A percentile compares a stretch with the other conserved stretches of the same genome.
These are phyloP conservation scores for Xenopus petersii DNA, from an alignment of 2,797 vertebrate species.

Conservation along the genomic window DNA sequence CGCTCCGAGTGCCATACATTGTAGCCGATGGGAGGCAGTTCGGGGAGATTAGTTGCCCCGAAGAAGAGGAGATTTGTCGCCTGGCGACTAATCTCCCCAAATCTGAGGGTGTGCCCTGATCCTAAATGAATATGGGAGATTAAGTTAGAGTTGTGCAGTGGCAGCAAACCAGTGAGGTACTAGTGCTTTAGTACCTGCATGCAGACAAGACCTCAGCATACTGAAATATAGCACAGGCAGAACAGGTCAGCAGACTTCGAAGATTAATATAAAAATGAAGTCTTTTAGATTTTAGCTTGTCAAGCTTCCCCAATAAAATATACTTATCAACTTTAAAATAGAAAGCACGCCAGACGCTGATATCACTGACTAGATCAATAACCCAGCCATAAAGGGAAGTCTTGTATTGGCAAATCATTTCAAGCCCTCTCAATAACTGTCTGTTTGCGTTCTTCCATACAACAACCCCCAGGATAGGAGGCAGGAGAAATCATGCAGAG, in stretches of 20 bases:
- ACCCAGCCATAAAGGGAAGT: slow-evolving; percentile 42
- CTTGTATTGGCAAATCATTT: slow-evolving; percentile 70
- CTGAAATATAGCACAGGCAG: neutral
- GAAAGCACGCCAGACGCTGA: slow-evolving; percentile 22
- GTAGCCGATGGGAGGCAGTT: too few relatives aligned
- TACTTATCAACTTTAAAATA: slow-evolving; percentile 39
- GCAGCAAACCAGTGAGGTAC: too few relatives aligned
- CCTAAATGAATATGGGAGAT: too few relatives aligned
- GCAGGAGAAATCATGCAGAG: slow-evolving; percentile 64
- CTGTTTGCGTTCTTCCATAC: slow-evolving; percentile 68
- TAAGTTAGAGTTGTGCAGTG: too few relatives aligned
- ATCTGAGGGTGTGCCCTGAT: too few relatives aligned
- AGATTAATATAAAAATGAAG: slow-evolving; percentile 30
- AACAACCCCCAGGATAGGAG: slow-evolving; percentile 67
- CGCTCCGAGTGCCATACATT: too few relatives aligned
- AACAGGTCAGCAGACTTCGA: slow-evolving; percentile 9
- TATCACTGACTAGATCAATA: slow-evolving; percentile 35
- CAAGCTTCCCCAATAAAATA: slow-evolving; percentile 24
- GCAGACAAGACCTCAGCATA: neutral
- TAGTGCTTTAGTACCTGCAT: neutral
- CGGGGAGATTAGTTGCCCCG: too few relatives aligned
- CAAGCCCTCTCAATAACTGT: slow-evolving; percentile 68
- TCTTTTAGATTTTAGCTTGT: neutral
- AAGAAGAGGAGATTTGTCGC: too few relatives aligned
- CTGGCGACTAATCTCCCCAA: too few relatives aligned